A percentile compares a stretch with the other conserved stretches of the same genome.
phyloP scores from a whole-genome alignment of 2,888 invertebrate genomes.

The Neelides folsomi region DNA sequence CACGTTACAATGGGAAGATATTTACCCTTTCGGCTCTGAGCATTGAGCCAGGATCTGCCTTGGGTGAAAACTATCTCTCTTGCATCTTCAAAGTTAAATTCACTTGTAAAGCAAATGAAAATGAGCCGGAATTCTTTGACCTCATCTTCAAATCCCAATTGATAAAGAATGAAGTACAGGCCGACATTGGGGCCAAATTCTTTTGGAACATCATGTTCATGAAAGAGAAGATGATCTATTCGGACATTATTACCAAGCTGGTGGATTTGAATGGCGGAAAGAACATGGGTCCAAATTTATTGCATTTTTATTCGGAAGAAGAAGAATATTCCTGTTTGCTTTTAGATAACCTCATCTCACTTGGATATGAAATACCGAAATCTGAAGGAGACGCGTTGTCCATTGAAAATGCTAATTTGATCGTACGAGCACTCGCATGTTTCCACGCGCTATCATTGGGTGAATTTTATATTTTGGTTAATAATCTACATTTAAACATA shows the following conservation, averaged over 20 bases:
- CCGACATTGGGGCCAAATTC: conserved; percentile 14
- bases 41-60: too few relatives aligned
- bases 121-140: not conserved
- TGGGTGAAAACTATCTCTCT: too few relatives aligned
- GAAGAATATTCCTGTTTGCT: conserved; percentile 26
- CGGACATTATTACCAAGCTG: conserved; percentile 17
- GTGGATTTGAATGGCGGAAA: conserved; percentile 4
- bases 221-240: conserved; percentile 24
- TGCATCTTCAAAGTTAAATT: too few relatives aligned
- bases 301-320: conserved; percentile 23
- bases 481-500: not conserved
- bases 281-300: conserved; percentile 16
- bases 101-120: too few relatives aligned
- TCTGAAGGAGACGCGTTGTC: conserved; percentile 9
- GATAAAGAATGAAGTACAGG: conserved; percentile 3
- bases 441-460: conserved; percentile 29
- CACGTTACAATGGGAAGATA: too few relatives aligned
- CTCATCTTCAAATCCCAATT: conserved; percentile 20
- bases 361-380: conserved; percentile 22
- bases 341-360: conserved; percentile 25
- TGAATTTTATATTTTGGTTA: conserved; percentile 7
- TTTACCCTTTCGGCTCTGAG: too few relatives aligned
- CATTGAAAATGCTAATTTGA: conserved; percentile 17
- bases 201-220: conserved; percentile 23
- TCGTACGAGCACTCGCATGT: conserved; percentile 23